phyloP scores from a whole-genome alignment of 1,140 invertebrate species.

The Maniola jurtina region DNA sequence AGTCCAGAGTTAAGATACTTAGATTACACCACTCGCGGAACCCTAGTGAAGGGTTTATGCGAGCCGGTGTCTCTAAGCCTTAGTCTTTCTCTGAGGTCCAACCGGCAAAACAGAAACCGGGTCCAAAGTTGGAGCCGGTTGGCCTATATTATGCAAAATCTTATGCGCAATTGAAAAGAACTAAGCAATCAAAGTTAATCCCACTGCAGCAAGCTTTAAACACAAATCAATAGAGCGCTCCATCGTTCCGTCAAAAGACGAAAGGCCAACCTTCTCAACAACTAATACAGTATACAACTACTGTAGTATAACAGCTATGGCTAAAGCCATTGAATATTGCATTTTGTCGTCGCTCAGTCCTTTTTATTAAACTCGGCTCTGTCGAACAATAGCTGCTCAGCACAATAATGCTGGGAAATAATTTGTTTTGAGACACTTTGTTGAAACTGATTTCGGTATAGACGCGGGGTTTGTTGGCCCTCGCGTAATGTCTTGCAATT shows the following conservation, averaged over 20 bases:
- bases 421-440: conserved; percentile 30
- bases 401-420: conserved; percentile 31
- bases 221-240: conserved; percentile 10
- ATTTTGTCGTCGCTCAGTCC: conserved; percentile 30
- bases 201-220: neutral
- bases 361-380: conserved; percentile 33
- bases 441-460: conserved; percentile 20
- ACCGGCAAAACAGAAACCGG: too few species aligned
- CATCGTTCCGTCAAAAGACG: conserved; percentile 11
- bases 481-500: neutral
- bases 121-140: too few species aligned
- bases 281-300: conserved; percentile 18
- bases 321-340: conserved; percentile 32
- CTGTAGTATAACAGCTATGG: conserved; percentile 11
- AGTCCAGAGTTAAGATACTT: too few species aligned
- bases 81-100: too few species aligned
- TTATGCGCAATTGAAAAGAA: too few species aligned
- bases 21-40: too few species aligned
- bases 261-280: conserved; percentile 15
- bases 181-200: neutral
- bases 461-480: neutral
- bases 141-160: too few species aligned
- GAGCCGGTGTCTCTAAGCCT: too few species aligned
- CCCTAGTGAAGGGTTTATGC: too few species aligned
- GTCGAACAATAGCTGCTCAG: conserved; percentile 25